Base-by-base conservation (phyloP, 1,140 invertebrate genomes). In the Drosophila quadrilineata region DNA sequence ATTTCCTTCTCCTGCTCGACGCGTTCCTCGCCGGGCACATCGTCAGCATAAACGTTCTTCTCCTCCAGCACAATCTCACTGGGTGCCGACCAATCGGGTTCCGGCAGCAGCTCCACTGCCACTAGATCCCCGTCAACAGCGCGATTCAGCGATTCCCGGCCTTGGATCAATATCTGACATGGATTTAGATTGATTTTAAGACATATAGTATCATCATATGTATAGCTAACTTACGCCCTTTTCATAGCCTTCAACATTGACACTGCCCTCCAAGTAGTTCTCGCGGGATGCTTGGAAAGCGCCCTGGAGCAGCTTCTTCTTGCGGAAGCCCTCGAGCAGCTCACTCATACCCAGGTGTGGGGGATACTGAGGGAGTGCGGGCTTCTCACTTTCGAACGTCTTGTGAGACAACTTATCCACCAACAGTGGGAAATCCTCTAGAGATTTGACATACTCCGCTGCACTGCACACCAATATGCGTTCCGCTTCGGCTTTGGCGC, bases 91-190 rank as follows among this genome's bases (percentile, higher is more conserved):
- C 99, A 99, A 82, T 99, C 91, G 36, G 93, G 92, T 91, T 99
- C 93, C 1, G 97, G 95, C 17, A 99, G 92, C 10, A 99, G 90
- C 90, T 99, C 94, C 54, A 99, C 90, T 6, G 97, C 98, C 8
- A 99, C 98, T 56, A 94, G 91, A 90, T 99, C 99, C 19, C 97
- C 98, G 90, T 99, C 96, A 2, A 99, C 94, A n/a, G 97, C 96
- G 52, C 99, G 92, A 90, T 99, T 99, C 19, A 99, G 92, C 59
- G 95, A 93, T 52, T 93, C 92, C 52, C 95, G 91, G 5, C 98
- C 98, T 94, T 98, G 97, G 26, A 99, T 91, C 9, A 99, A 91
- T 53, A 99, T 93, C 95, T 97, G 66, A 70, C 26, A 68, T n/a
- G n/a, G n/a, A 60, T 45, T 33, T 1, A 6, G 12, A 28, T 5